Base-by-base conservation (phyloP, 2,888 invertebrate genomes). In the Cataglyphis altisquamis region DNA sequence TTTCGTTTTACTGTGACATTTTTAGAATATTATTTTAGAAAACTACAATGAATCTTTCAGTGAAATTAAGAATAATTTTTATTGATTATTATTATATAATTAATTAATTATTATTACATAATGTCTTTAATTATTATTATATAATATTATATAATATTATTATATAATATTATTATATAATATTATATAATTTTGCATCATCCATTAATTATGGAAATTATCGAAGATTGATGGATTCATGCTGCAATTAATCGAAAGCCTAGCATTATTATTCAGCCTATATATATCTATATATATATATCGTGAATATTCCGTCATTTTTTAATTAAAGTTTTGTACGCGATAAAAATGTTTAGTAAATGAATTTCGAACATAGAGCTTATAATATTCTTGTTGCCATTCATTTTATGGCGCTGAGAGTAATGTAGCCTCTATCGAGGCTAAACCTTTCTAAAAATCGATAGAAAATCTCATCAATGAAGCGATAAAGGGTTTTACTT, bases 371-470 rank as follows among this genome's bases (percentile, higher is more conserved):
- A 64, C 18, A 25, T 75, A 25, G 4, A 66, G 8, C 39, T 66
- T 29, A 8, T 52, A 21, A 75, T 32, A 29, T 25, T 55, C 39
- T 75, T 52, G 52, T 75, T 52, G n/a, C 52, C 39, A 52, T 12
- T 52, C 66, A 66, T 75, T 75, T 66, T 3, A 10, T n/a, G 25
- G 12, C 48, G 32, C 15, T 36, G 36, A 75, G 64, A 36, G 36
- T 39, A 63, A 63, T 36, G 25, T 9, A 29, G 41, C 52, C 39
- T 75, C 64, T 66, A 52, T 75, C 52, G 48, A 64, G 66, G 18
- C 18, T 18, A 64, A 75, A 75, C 75, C 39, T 64, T 75, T 66
- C 52, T 55, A 66, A 75, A 75, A 75, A 75, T 75, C 75, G 25
- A 75, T 75, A 66, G 39, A 55, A 75, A 75, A 52, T 25, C 9